Evolutionary conservation across 37 sponge, comb jelly and placozoan genomes (phyloP), one percentile per base, ranked within the genome.

Genomic region (Haliclona indistincta): DNA sequence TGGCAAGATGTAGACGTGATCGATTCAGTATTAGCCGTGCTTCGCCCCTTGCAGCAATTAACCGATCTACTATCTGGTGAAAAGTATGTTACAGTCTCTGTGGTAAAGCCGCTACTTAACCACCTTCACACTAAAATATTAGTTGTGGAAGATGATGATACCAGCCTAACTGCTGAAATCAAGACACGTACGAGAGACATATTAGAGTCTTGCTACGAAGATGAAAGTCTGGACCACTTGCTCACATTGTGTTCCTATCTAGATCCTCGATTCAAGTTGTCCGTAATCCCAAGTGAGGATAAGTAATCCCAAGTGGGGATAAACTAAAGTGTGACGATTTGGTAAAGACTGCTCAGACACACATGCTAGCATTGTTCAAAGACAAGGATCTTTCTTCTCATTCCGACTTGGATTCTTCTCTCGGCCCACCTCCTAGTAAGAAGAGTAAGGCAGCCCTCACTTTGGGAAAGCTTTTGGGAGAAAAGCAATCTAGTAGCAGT

Each of bases 251-350:
- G 66, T 35, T 43, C 78, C 1, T 77, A 65, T 43, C 67, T 77
- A 10, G 54, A 77, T 64, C 67, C 78, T 45, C 65, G 78, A 43
- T 77, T 77, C 67, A 64, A 65, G 13, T 44, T 49, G 28, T 52
- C 64, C 5, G 26, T 43, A 32, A 44, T 52, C 38, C 3, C 43
- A 23, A 68, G 1, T 19, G 44, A 19, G 19, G 69, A 42, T 42
- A 25, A 42, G 23, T 3, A 68, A 38, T 3, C 7, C 23, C 3
- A 38, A 2, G 25, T 38, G 15, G 23, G 2, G 69, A 68, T 2
- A 22, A 34, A 35, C 36, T 17, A 8, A 32, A 2, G 28, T 15
- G 38, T 43, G 69, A 37, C 6, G 60, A 58, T 8, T 23, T 26
- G 7, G 60, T 23, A 11, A 11, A 23, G 6, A 6, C 23, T 23